phyloP scores from a whole-genome alignment of 2,888 invertebrate genomes.

The Shargacucullia verbasci region DNA sequence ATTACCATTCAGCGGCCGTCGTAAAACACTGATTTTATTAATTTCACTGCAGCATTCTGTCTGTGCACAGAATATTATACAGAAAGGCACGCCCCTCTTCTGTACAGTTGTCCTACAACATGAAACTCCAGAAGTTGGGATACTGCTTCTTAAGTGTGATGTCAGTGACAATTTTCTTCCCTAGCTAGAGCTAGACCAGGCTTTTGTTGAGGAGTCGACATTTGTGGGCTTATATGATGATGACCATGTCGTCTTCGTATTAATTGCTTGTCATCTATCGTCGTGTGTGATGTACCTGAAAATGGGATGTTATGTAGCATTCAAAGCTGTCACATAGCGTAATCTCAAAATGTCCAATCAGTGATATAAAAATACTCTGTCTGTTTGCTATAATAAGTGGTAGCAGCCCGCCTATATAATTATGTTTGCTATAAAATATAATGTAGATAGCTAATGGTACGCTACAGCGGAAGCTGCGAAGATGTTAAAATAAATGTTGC shows the following conservation, averaged over 20 bases:
- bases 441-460: constrained; percentile 2
- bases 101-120: constrained; percentile 28
- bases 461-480: constrained; percentile 22
- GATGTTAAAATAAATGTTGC: constrained; percentile 26
- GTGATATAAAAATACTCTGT: not conserved
- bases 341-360: too few relatives aligned
- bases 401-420: not conserved
- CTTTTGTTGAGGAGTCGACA: not conserved
- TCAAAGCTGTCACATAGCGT: too few relatives aligned
- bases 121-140: constrained; percentile 26
- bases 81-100: constrained; percentile 31
- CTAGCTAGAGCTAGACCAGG: not conserved
- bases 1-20: constrained; percentile 59
- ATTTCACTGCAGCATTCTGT: constrained; percentile 54
- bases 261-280: too few relatives aligned
- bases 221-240: not conserved
- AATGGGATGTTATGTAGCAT: too few relatives aligned
- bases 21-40: constrained; percentile 62
- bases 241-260: too few relatives aligned
- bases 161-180: too few relatives aligned
- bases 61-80: constrained; percentile 31
- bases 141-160: constrained; percentile 13
- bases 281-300: too few relatives aligned
- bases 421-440: constrained; percentile 4
- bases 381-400: constrained; percentile 6